Base-by-base conservation (phyloP, 2,888 invertebrate species). In the Pandemis corylana region DNA sequence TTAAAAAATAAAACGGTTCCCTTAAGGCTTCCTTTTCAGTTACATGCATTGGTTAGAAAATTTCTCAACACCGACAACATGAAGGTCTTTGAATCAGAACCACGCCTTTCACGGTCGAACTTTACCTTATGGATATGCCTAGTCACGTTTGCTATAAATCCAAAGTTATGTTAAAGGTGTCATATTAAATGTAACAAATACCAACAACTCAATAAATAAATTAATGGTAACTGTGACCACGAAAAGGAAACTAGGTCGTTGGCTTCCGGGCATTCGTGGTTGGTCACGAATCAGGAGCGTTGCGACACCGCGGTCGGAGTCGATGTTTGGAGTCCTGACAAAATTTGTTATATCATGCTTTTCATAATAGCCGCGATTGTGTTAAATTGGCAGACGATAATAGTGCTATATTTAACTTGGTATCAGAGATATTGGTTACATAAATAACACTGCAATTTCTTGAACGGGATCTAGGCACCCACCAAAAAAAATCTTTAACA, bases 191-290 rank as follows among this genome's bases (percentile, higher is more conserved):
- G 61, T 41, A n/a, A 53, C 36, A 70, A 71, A 75, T 63, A 66
- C 13, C 59, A 7, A 71, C 62, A 66, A 70, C 46, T 67, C 67
- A 53, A 75, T 75, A 20, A 76, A 77, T 62, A 76, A 76, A 77
- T 77, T 67, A 74, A 71, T 72, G 76, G 76, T 72, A 74, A 76
- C 72, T 69, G 83, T 85, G 85, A 82, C 88, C 88, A 90, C 89
- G 88, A 91, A 90, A 90, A 88, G 84, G 81, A 81, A 90, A 89
- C 84, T 88, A 79, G 88, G 87, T 80, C 87, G 86, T 80, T 87
- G 75, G 90, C 91, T 93, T 91, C 92, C 92, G 92, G 92, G 90
- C 92, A 90, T 89, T 89, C 83, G 87, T 83, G 85, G 82, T 85
- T 82, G 84, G 88, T 92, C 92, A 91, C 91, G 93, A 91, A 84